Evolutionary conservation across 1,140 invertebrate genomes (phyloP).

Genomic region (Sitophilus oryzae): DNA sequence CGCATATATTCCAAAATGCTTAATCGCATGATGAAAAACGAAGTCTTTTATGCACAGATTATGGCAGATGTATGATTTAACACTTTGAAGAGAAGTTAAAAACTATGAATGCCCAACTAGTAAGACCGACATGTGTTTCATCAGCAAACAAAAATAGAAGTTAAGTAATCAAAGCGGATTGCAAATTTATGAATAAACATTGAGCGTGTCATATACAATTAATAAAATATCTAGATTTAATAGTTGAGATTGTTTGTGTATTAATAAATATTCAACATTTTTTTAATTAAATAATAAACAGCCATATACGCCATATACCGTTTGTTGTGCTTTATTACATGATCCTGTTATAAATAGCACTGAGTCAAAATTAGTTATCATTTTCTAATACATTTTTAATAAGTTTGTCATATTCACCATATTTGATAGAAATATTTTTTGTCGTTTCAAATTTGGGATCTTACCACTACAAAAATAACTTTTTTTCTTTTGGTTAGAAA

Average conservation of each 20-base stretch:
- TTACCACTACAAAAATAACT: slow-evolving; percentile 20
- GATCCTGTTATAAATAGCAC: slow-evolving; percentile 7
- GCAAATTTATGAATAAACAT: slow-evolving; percentile 44
- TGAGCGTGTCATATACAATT: slow-evolving; percentile 43
- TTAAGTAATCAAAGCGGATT: slow-evolving; percentile 40
- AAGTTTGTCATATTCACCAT: slow-evolving; percentile 7
- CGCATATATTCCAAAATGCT: too few relatives aligned
- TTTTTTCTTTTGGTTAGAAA: slow-evolving; percentile 31
- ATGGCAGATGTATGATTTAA: slow-evolving; percentile 44
- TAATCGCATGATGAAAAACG: too few relatives aligned
- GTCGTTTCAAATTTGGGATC: slow-evolving; percentile 25
- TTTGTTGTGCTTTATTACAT: too few relatives aligned
- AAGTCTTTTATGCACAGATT: slow-evolving; percentile 27
- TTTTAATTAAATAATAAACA: too few relatives aligned
- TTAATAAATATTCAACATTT: too few relatives aligned
- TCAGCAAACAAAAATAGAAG: slow-evolving; percentile 25
- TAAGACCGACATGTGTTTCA: slow-evolving; percentile 32
- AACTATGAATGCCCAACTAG: slow-evolving; percentile 29
- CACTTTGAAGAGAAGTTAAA: slow-evolving; percentile 30
- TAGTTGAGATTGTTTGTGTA: too few relatives aligned
- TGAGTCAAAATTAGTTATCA: slow-evolving; percentile 1
- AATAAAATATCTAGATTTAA: too few relatives aligned
- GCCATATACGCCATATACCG: too few relatives aligned
- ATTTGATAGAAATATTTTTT: slow-evolving; percentile 27
- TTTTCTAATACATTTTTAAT: slow-evolving; percentile 1